These are phyloP conservation scores for Eristalis arbustorum DNA, from an alignment of 2,888 invertebrate genomes.

Conservation along the genomic window DNA sequence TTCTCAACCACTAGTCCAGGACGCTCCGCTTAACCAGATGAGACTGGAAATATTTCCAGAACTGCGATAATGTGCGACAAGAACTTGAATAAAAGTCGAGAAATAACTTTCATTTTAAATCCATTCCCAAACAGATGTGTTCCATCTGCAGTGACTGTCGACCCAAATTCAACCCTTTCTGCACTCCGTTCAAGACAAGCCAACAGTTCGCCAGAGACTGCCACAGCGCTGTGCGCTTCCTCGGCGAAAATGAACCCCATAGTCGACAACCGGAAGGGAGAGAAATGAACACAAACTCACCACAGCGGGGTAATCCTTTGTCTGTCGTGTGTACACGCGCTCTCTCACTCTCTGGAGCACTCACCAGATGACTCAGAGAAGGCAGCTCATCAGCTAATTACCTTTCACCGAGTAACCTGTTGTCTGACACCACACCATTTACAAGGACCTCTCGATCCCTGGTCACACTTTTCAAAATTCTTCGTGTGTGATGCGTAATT, in stretches of 20 bases:
- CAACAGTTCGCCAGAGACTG: background rate
- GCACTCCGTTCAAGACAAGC: background rate
- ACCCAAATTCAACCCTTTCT: too few relatives aligned
- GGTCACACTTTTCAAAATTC: slow-evolving; percentile 27
- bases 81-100: too few relatives aligned
- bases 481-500: slow-evolving; percentile 15
- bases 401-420: slow-evolving; percentile 5
- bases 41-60: too few relatives aligned
- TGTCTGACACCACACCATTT: slow-evolving; percentile 10
- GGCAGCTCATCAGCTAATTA: slow-evolving; percentile 2
- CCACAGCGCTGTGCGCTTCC: background rate
- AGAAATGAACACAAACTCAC: slow-evolving; percentile 8
- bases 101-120: too few relatives aligned
- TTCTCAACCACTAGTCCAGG: too few relatives aligned
- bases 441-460: background rate
- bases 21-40: too few relatives aligned
- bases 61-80: too few relatives aligned
- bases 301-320: background rate
- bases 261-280: background rate
- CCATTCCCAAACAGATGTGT: too few relatives aligned
- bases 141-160: too few relatives aligned
- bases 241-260: background rate
- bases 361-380: background rate
- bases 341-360: background rate
- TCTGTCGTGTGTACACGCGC: background rate